These are phyloP conservation scores for Platysteira castanea DNA, from an alignment of 2,113 vertebrate genomes.

Conservation along the genomic window DNA sequence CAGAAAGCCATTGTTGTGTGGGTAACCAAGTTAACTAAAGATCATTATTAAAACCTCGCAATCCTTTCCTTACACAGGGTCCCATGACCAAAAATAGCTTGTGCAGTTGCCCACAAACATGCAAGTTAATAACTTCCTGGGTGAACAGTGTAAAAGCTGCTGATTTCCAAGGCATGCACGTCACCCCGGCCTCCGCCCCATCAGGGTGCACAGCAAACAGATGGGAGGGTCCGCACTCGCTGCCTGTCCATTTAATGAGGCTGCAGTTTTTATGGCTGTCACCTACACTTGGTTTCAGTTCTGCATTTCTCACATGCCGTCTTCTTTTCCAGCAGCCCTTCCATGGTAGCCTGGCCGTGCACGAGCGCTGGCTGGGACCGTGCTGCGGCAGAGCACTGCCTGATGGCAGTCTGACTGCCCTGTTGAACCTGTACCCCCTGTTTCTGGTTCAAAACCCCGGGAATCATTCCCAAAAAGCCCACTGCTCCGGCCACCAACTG, in stretches of 20 bases:
- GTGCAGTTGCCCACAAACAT: conserved; percentile 61
- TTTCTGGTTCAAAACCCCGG: not conserved
- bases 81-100: conserved; percentile 64
- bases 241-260: not conserved
- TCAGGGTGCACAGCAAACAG: not conserved
- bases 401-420: fast-evolving
- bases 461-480: not conserved
- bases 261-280: not conserved
- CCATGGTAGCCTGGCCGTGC: not conserved
- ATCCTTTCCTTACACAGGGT: conserved; percentile 64
- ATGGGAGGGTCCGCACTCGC: not conserved
- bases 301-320: conserved; percentile 16
- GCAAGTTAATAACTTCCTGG: conserved; percentile 69
- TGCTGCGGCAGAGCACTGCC: not conserved
- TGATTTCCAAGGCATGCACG: not conserved
- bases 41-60: conserved; percentile 64
- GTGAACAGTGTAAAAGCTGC: conserved; percentile 44
- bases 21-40: conserved; percentile 58
- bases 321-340: not conserved
- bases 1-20: conserved; percentile 51
- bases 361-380: fast-evolving
- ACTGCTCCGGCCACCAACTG: fast-evolving
- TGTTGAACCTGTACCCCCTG: not conserved
- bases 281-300: not conserved
- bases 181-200: conserved; percentile 6